phyloP scores from a whole-genome alignment of 1,140 invertebrate genomes.

The Cyclina sinensis region DNA sequence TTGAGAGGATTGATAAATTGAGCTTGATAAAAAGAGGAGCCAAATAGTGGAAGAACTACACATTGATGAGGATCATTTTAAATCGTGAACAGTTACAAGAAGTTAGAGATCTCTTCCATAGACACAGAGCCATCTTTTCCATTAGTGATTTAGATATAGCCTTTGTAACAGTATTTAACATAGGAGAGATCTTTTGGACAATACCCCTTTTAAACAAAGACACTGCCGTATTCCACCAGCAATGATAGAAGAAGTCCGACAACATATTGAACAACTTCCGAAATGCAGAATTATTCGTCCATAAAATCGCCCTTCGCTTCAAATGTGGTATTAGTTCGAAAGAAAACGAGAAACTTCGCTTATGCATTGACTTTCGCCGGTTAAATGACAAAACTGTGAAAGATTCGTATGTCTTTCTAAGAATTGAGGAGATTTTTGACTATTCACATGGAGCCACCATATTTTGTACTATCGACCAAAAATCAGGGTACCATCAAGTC shows the following conservation, averaged over 20 bases:
- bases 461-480: conserved; percentile 86
- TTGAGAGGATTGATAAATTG: not conserved
- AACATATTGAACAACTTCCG: conserved; percentile 37
- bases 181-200: conserved; percentile 29
- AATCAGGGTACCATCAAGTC: conserved; percentile 79
- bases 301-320: conserved; percentile 47
- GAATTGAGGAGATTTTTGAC: conserved; percentile 86
- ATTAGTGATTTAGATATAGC: conserved; percentile 45
- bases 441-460: conserved; percentile 81
- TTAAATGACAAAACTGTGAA: conserved; percentile 36
- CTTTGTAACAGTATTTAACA: conserved; percentile 29
- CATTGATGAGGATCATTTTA: not conserved
- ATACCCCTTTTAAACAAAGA: conserved; percentile 58
- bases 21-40: not conserved
- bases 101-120: too few relatives aligned
- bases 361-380: conserved; percentile 85
- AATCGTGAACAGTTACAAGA: too few relatives aligned
- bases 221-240: conserved; percentile 55
- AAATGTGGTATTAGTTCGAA: conserved; percentile 53
- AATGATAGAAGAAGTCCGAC: conserved; percentile 39
- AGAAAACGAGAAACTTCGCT: conserved; percentile 63
- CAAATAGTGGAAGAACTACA: not conserved
- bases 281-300: conserved; percentile 11
- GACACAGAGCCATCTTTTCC: conserved; percentile 25
- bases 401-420: conserved; percentile 88